These are phyloP conservation scores for Baryphthengus martii DNA, from an alignment of 2,113 vertebrate genomes.

Conservation along the genomic window DNA sequence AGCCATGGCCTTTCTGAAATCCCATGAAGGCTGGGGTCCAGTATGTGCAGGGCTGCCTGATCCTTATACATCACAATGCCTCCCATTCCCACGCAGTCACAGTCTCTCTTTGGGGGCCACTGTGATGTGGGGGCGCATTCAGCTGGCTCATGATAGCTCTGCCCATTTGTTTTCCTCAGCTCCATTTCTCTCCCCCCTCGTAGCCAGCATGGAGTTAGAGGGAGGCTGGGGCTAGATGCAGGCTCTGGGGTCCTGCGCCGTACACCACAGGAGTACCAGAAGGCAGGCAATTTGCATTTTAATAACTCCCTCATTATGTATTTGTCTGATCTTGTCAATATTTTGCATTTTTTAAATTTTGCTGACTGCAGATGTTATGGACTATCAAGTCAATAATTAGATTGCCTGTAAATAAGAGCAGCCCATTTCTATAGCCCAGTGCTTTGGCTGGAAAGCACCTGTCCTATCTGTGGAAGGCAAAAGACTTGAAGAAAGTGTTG, in stretches of 20 bases:
- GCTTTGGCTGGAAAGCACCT: background rate
- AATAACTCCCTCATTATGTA: conserved; percentile 46
- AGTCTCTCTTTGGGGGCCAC: background rate
- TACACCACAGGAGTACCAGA: background rate
- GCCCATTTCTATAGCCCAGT: background rate
- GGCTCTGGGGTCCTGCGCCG: background rate
- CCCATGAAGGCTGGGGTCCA: background rate
- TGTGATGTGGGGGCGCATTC: background rate
- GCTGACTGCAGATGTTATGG: conserved; percentile 19
- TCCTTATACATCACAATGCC: background rate
- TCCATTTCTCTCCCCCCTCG: background rate
- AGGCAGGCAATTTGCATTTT: conserved; percentile 52
- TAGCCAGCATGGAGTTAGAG: background rate
- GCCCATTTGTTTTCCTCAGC: background rate
- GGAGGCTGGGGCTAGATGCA: background rate
- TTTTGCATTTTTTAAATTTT: conserved; percentile 41
- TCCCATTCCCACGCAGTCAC: background rate
- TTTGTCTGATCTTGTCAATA: conserved; percentile 60
- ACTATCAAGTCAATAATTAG: conserved; percentile 20
- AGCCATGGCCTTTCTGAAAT: background rate
- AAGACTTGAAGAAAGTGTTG: background rate
- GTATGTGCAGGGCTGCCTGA: background rate
- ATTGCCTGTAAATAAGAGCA: conserved; percentile 24
- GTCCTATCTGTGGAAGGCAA: background rate
- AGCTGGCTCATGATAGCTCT: background rate